These are phyloP conservation scores for Takifugu bimaculatus DNA, from an alignment of 2,113 vertebrate genomes.

Conservation along the genomic window DNA sequence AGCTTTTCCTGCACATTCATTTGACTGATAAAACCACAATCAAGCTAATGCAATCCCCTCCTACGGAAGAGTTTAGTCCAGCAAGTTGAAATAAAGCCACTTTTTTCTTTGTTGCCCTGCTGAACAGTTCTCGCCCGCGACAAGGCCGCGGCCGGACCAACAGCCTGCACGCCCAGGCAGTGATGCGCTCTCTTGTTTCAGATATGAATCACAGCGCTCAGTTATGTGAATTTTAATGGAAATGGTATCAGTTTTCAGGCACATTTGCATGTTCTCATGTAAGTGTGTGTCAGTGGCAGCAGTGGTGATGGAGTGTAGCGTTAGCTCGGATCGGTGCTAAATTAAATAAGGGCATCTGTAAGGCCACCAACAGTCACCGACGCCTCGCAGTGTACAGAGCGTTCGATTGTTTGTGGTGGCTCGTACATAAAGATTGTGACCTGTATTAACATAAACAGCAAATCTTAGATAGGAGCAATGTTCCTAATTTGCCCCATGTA, in stretches of 20 bases:
- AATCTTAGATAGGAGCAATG: too few species aligned
- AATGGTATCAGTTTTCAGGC: slow-evolving; percentile 32
- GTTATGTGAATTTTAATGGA: slow-evolving; percentile 47
- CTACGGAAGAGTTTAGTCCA: slow-evolving; percentile 24
- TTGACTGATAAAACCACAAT: slow-evolving; percentile 68
- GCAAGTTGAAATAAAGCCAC: slow-evolving; percentile 32
- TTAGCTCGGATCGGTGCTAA: slow-evolving; percentile 35
- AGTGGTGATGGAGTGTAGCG: slow-evolving; percentile 24
- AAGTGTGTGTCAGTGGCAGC: slow-evolving; percentile 29
- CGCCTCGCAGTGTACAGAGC: slow-evolving; percentile 33
- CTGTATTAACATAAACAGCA: not conserved
- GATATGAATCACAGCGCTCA: slow-evolving; percentile 50
- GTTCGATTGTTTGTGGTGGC: not conserved
- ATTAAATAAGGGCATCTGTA: slow-evolving; percentile 53
- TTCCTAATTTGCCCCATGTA: not conserved
- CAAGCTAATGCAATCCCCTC: slow-evolving; percentile 59
- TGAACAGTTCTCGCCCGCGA: slow-evolving; percentile 16
- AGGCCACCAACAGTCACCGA: slow-evolving; percentile 38
- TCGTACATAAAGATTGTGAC: too few species aligned
- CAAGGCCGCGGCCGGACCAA: slow-evolving; percentile 23
- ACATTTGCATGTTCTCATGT: slow-evolving; percentile 54
- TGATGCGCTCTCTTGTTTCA: slow-evolving; percentile 24
- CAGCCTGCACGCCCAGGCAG: slow-evolving; percentile 27
- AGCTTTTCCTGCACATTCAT: slow-evolving; percentile 63
- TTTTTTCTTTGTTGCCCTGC: slow-evolving; percentile 26